Evolutionary conservation across 2,888 invertebrate species (phyloP).

Genomic region (Cheilosia pagana): DNA sequence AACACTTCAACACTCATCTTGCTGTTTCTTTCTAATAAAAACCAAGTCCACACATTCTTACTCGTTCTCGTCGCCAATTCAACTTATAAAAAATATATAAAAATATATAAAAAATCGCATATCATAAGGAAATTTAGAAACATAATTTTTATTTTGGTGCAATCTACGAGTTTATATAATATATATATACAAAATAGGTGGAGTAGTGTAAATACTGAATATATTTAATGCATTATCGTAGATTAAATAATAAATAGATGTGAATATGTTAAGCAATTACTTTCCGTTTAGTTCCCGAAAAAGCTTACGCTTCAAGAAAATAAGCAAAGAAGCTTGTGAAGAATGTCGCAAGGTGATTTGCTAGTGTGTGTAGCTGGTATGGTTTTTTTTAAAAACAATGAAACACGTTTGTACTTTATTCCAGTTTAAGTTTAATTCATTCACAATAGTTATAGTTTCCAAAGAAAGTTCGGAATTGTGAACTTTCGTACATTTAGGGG

Average conservation of each 20-base stretch:
- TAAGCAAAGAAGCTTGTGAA: slow-evolving; percentile 28
- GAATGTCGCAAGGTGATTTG: slow-evolving; percentile 10
- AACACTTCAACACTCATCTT: slow-evolving; percentile 28
- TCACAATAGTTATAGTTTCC: too few relatives aligned
- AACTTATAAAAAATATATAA: slow-evolving; percentile 42
- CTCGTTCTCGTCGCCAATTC: slow-evolving; percentile 38
- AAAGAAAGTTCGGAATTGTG: too few relatives aligned
- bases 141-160: slow-evolving; percentile 66
- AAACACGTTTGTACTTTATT: neutral
- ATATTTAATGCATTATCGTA: slow-evolving; percentile 47
- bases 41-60: neutral
- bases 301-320: slow-evolving; percentile 28
- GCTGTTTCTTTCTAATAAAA: slow-evolving; percentile 5
- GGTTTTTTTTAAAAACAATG: neutral
- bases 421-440: too few relatives aligned
- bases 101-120: slow-evolving; percentile 66
- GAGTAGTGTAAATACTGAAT: slow-evolving; percentile 63
- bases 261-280: slow-evolving; percentile 42
- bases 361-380: neutral
- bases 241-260: slow-evolving; percentile 30
- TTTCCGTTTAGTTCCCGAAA: slow-evolving; percentile 32
- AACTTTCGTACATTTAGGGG: too few relatives aligned
- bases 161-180: slow-evolving; percentile 57
- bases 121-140: slow-evolving; percentile 65
- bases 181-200: slow-evolving; percentile 22